Base-by-base conservation (phyloP, 2,113 vertebrate species). In the Aspiorhynchus laticeps region DNA sequence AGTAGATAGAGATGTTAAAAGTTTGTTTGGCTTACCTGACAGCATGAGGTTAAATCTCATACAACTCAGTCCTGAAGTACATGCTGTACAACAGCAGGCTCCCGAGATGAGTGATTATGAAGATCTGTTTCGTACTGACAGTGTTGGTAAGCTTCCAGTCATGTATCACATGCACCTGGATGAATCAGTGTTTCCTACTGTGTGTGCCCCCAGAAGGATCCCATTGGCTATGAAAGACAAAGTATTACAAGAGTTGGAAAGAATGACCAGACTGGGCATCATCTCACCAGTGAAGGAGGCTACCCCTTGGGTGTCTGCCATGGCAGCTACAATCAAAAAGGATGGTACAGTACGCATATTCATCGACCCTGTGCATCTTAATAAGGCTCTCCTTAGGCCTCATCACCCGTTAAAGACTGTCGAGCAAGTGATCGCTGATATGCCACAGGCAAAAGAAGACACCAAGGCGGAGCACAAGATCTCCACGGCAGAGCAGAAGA, bases 131-230 rank as follows among this genome's bases (percentile, higher is more conserved):
- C 7, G 1, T 63, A 63, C 61, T 67, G 63, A 67, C 63, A 63
- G 2, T 31, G 28, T 67, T 67, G 63, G 63, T 15, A 67, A 67
- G 63, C 63, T 15, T 67, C 63, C 63, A 31, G 5, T 67, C 28
- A 67, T 67, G n/a, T 31, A 67, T 7, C 63, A 67, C 12, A 15
- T 31, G 12, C 1, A 12, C n/a, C 28, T 67, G 63, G 63, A 67
- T 67, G 63, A 67, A 67, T 67, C 26, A 5, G 63, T 67, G 63
- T 26, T 1, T 67, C 63, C 63, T 31, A 67, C 10, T 26, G 63
- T 67, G 63, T 67, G 63, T 67, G 63, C n/a, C 63, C 63, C 63
- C 63, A 31, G 63, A 67, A 67, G 63, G 9, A 12, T 67, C n/a
- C 63, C 4, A 2, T n/a, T 67, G 28, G 11, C 28, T 10, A 31